Evolutionary conservation across 2,113 vertebrate species (phyloP).

Genomic region (Taxidea taxus): DNA sequence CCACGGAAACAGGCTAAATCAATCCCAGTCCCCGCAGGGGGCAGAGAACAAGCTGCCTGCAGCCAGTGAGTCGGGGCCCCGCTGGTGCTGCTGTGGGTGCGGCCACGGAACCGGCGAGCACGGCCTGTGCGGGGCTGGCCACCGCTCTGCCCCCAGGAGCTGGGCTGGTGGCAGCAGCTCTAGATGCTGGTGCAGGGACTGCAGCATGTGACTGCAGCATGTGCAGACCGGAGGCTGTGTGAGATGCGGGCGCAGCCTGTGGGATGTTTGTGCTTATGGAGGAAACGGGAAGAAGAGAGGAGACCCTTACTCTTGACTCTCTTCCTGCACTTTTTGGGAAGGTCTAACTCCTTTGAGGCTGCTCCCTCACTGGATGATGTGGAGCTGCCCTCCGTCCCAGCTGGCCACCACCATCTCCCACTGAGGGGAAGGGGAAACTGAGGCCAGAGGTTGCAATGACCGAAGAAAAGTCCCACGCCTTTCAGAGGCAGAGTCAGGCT

Average conservation of each 20-base stretch:
- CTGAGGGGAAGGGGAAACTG: background rate
- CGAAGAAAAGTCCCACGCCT: background rate
- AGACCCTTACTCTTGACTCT: background rate
- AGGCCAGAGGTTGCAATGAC: background rate
- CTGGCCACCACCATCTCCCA: background rate
- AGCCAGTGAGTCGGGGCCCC: background rate
- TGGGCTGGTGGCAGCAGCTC: too few species aligned
- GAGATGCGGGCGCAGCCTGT: background rate
- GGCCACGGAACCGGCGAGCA: accelerated
- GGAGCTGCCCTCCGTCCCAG: background rate
- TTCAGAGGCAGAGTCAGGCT: background rate
- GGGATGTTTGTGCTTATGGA: background rate
- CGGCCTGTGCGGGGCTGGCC: background rate
- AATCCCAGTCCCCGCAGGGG: constrained; percentile 11
- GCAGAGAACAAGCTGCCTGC: constrained; percentile 33
- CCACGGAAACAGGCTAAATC: constrained; percentile 68
- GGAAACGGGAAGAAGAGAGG: background rate
- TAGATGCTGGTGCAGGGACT: background rate
- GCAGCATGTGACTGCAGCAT: background rate
- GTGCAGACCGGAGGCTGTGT: background rate
- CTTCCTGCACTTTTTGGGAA: background rate
- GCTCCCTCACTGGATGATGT: background rate
- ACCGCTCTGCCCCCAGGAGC: accelerated
- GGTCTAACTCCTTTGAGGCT: background rate
- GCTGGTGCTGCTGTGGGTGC: background rate